Conservation (phyloP, 2,113 vertebrate species). For the Cacatua alba region DNA sequence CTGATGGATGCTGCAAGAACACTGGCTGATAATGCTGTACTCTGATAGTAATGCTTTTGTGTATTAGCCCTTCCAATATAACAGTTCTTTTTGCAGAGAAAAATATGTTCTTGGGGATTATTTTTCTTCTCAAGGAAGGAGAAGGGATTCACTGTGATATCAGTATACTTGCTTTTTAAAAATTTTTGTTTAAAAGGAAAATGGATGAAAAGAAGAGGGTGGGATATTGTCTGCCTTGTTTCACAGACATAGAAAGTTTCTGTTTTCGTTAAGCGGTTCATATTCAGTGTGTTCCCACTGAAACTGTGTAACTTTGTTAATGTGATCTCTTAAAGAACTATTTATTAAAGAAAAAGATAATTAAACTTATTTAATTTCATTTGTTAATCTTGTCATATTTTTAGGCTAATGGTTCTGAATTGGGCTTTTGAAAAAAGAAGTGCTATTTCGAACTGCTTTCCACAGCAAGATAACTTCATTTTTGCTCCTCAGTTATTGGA, state of each 20-base stretch:
- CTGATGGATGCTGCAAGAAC: not conserved
- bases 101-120: not conserved
- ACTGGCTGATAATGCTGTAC: not conserved
- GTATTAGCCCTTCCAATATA: not conserved
- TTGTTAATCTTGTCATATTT: not conserved
- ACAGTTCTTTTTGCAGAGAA: not conserved
- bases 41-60: not conserved
- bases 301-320: not conserved
- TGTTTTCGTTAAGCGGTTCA: not conserved
- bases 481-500: not conserved
- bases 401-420: not conserved
- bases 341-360: not conserved
- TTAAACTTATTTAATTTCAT: not conserved
- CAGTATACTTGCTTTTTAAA: not conserved
- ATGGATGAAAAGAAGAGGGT: not conserved
- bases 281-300: not conserved
- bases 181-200: not conserved
- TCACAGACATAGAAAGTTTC: not conserved
- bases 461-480: not conserved
- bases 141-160: not conserved
- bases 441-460: not conserved
- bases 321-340: not conserved
- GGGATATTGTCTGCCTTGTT: not conserved
- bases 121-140: not conserved
- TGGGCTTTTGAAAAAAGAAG: not conserved